phyloP scores from a whole-genome alignment of 2,888 invertebrate species.

The Pyrochroa serraticornis region DNA sequence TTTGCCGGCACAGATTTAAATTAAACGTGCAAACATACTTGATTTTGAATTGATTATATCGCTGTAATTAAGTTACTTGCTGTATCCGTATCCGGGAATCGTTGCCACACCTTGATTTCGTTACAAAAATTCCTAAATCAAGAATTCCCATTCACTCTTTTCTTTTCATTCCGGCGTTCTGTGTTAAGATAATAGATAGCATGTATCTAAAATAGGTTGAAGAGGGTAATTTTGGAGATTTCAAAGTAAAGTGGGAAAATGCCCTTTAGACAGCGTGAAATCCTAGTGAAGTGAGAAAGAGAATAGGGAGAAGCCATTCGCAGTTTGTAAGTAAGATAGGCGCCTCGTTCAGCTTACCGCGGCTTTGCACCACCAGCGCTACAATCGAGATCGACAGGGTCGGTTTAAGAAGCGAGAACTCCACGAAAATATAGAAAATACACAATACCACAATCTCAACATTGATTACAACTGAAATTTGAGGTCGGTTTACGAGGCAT shows the following conservation, averaged over 20 bases:
- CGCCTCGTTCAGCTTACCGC: constrained; percentile 36
- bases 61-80: not conserved
- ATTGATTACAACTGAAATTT: constrained; percentile 31
- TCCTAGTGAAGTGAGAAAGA: constrained; percentile 40
- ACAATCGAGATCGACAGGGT: constrained; percentile 36
- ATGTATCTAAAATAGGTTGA: constrained; percentile 14
- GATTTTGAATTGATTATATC: constrained; percentile 34
- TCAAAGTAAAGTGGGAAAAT: constrained; percentile 29
- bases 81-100: not conserved
- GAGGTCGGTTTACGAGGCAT: constrained; percentile 27
- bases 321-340: constrained; percentile 38
- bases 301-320: constrained; percentile 42
- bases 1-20: constrained; percentile 32
- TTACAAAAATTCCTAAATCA: constrained; percentile 8
- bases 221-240: constrained; percentile 25
- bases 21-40: constrained; percentile 37
- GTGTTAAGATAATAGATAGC: constrained; percentile 28
- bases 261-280: constrained; percentile 26
- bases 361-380: constrained; percentile 33
- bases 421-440: constrained; percentile 28
- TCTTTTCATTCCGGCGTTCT: not conserved
- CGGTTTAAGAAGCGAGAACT: constrained; percentile 32
- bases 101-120: no score
- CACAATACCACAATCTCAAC: constrained; percentile 32
- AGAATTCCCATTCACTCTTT: not conserved